Evolutionary conservation across 2,888 invertebrate species (phyloP).

Genomic region (Phytoseiulus persimilis): DNA sequence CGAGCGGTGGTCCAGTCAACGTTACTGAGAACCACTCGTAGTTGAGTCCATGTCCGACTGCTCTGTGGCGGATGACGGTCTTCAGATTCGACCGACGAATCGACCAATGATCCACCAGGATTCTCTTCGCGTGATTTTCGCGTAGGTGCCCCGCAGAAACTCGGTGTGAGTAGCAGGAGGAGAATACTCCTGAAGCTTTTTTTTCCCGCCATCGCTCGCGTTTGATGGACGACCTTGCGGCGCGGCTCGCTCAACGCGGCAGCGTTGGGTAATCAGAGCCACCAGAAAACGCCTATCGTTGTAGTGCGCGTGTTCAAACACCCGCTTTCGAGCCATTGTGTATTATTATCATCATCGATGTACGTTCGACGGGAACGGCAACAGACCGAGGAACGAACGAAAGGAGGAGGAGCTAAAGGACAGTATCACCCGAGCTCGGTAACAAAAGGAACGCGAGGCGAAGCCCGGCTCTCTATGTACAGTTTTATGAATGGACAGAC

Average conservation of each 20-base stretch:
- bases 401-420: not conserved
- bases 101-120: not conserved
- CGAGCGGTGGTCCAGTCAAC: too few species aligned
- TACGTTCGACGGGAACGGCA: not conserved
- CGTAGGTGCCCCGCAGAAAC: not conserved
- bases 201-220: not conserved
- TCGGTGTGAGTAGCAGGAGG: not conserved
- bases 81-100: too few species aligned
- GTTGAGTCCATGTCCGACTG: not conserved
- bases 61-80: not conserved
- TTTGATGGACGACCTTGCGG: not conserved
- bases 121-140: not conserved
- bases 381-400: not conserved
- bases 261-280: not conserved
- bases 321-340: not conserved
- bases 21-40: not conserved
- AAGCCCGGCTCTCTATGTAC: not conserved
- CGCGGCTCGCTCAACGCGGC: not conserved
- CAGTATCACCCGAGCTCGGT: not conserved
- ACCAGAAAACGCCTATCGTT: slow-evolving; percentile 5
- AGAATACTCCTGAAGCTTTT: not conserved
- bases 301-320: not conserved
- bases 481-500: not conserved
- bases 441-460: not conserved
- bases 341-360: not conserved